A percentile compares a stretch with the other conserved stretches of the same genome.
Conservation (phyloP, 2,888 invertebrate genomes). For the Byasa hedistus region DNA sequence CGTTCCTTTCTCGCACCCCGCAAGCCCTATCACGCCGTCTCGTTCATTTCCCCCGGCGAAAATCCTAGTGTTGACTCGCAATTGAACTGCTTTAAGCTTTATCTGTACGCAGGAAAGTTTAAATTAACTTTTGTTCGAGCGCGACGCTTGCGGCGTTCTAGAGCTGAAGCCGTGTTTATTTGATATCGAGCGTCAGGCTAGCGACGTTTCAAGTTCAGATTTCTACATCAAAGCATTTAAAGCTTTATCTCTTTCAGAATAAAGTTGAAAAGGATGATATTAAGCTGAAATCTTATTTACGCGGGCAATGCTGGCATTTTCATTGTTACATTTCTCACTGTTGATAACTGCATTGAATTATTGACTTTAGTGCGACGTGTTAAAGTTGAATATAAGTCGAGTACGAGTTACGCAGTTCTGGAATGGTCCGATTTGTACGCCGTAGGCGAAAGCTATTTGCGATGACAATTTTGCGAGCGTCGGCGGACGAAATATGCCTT, state of each 20-base stretch:
- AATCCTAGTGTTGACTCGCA: slow-evolving; percentile 63
- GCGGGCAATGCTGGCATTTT: slow-evolving; percentile 77
- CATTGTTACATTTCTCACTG: slow-evolving; percentile 73
- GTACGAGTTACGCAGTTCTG: slow-evolving; percentile 45
- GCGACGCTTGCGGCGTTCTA: slow-evolving; percentile 62
- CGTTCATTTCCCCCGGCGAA: slow-evolving; percentile 75
- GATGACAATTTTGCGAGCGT: slow-evolving; percentile 79
- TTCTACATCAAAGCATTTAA: slow-evolving; percentile 65
- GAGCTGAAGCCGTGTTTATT: slow-evolving; percentile 65
- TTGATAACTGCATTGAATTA: slow-evolving; percentile 30
- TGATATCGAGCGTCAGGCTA: slow-evolving; percentile 79
- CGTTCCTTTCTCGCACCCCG: slow-evolving; percentile 52
- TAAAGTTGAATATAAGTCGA: slow-evolving; percentile 41
- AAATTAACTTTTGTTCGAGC: slow-evolving; percentile 42
- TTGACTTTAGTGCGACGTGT: slow-evolving; percentile 32
- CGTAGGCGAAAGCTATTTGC: slow-evolving; percentile 77
- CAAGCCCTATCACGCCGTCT: slow-evolving; percentile 57
- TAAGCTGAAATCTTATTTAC: slow-evolving; percentile 72
- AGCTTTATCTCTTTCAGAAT: slow-evolving; percentile 60
- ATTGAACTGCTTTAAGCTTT: slow-evolving; percentile 50
- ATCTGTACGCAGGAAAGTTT: slow-evolving; percentile 43
- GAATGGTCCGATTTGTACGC: slow-evolving; percentile 44
- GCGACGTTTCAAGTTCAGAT: slow-evolving; percentile 80
- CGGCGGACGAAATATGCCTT: slow-evolving; percentile 79
- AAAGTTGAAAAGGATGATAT: slow-evolving; percentile 57